Evolutionary conservation across 1,140 invertebrate species (phyloP), one percentile per base, ranked within the genome.

Genomic region (Apis laboriosa): DNA sequence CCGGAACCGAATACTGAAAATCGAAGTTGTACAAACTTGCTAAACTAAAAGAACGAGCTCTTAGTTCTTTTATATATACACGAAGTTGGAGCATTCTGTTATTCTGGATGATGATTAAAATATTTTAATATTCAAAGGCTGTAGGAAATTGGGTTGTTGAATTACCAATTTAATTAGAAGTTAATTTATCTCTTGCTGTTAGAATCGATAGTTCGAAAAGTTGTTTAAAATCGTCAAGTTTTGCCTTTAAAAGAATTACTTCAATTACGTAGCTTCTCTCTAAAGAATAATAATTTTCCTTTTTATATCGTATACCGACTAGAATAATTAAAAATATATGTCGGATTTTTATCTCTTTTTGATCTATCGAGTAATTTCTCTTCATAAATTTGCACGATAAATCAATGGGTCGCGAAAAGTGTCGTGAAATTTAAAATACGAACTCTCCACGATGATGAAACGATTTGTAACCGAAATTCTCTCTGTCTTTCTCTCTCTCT

Each of bases 1-100:
- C 77, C 68, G 68, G 77, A 72, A 64, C 34, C 77, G 58, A 24
- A 64, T 64, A 49, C 68, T 43, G 77, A 72, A 72, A 64, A 72
- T 56, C n/a, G 17, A 56, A 19, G 34, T 43, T 61, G 58, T 15
- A 28, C 56, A 34, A 73, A 58, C n/a, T 53, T 53, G 21, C 24
- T 24, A 24, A 15, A 34, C 12, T 7, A 1, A 28, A 34, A 34
- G 28, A 63, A 76, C 61, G 24, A 64, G 60, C 64, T 64, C 28
- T 70, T 34, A 3, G 34, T 34, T 70, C 51, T 17, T 24, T 61
- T 17, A 1, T 9, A 9, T 5, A 53, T 3, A 53, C 24, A 43
- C n/a, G 51, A 12, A 43, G 4, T n/a, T 1, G 13, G 19, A 63
- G n/a, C 51, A 19, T 58, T 51, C 9, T 28, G 70, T 0, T 11